A percentile compares a stretch with the other conserved stretches of the same genome.
Evolutionary conservation across 1,140 invertebrate genomes (phyloP).

Genomic region (Teleopsis dalmanni): DNA sequence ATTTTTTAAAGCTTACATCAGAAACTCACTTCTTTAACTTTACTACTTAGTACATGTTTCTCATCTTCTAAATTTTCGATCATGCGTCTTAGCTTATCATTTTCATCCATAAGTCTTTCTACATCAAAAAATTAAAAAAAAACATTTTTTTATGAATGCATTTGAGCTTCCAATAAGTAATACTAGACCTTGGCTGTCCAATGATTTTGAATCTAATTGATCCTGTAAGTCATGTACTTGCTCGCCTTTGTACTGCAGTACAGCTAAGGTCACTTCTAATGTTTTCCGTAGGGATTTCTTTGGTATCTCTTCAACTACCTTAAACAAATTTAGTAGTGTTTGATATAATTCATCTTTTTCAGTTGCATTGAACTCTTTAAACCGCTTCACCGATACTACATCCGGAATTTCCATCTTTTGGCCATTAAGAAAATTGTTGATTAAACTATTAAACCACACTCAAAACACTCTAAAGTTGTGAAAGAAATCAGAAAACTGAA

Average conservation of each 20-base stretch:
- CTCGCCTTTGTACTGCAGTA: constrained; percentile 36
- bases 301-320: constrained; percentile 30
- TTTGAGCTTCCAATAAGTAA: background rate
- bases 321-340: constrained; percentile 27
- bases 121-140: background rate
- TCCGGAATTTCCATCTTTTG: constrained; percentile 32
- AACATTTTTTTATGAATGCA: background rate
- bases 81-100: constrained; percentile 38
- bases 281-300: constrained; percentile 36
- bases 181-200: constrained; percentile 7
- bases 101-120: constrained; percentile 31
- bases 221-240: constrained; percentile 17
- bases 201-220: constrained; percentile 3
- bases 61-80: constrained; percentile 33
- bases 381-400: constrained; percentile 34
- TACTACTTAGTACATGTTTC: constrained; percentile 20
- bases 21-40: constrained; percentile 24
- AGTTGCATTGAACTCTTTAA: constrained; percentile 30
- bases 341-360: constrained; percentile 39
- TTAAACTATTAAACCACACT: too few species aligned
- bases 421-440: too few species aligned
- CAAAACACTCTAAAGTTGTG: too few species aligned
- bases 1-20: background rate
- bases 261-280: constrained; percentile 30
- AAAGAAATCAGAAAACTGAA: too few species aligned